Evolutionary conservation across 2,797 vertebrate genomes (phyloP), one percentile per base, ranked within the genome.

Genomic region (Tenualosa ilisha): DNA sequence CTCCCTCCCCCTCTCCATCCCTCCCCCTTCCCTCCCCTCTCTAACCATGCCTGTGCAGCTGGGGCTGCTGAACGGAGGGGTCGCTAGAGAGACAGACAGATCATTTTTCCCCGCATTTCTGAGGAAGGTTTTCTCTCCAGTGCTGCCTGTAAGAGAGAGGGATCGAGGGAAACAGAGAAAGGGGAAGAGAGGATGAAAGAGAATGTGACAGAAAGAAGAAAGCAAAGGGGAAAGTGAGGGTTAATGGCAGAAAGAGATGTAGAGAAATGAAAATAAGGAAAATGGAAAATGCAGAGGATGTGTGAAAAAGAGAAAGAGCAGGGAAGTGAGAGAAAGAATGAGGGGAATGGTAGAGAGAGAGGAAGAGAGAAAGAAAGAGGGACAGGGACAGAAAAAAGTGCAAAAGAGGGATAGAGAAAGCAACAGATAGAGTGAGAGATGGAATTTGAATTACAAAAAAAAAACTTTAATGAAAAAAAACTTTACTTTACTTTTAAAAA

Each of bases 41-140:
- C 95, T 90, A 93, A 95, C 94, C 94, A 94, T 96, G 96, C 96
- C 96, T 95, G 95, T 95, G 93, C 94, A 94, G 95, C 91, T 94
- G 91, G 85, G 94, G 96, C 95, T 94, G 96, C 96, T 92, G 94
- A 95, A 91, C 84, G 31, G 90, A 92, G 91, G 92, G 92, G 88
- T 89, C 90, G 90, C 93, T 93, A 12, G 91, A 90, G 89, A 88
- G 61, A 91, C 88, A 12, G 50, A 51, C 50, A 51, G 90, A 65
- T 65, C 24, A 26, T 92, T 92, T 92, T 90, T 56, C 89, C 91
- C 84, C 93, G 94, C 93, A 93, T 92, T 93, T 83, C 65, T 72
- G 65, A 82, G 94, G 90, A 93, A 85, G 56, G 92, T 91, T 94
- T 15, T 13, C 13, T 94, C 96, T 94, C 94, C 95, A 94, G 95